These are phyloP conservation scores for Agrochola litura DNA, from an alignment of 2,888 invertebrate species.

Conservation along the genomic window DNA sequence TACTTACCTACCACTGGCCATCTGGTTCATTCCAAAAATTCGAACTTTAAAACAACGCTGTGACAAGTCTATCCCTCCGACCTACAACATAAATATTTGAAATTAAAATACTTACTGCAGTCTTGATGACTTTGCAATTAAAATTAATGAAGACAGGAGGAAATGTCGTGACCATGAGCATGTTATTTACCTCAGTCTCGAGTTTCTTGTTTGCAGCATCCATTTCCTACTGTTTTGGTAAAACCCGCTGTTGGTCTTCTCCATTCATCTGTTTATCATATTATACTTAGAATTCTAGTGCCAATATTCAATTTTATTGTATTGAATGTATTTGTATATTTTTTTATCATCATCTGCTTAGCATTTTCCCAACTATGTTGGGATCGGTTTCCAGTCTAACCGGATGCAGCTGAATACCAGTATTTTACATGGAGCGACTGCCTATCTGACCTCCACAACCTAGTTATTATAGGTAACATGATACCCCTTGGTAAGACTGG, in stretches of 20 bases:
- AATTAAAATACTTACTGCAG: neutral
- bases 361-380: too few species aligned
- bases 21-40: neutral
- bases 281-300: neutral
- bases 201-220: neutral
- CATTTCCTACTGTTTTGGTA: constrained; percentile 2
- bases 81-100: neutral
- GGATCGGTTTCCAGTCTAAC: too few species aligned
- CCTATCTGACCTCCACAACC: too few species aligned
- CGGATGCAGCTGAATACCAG: too few species aligned
- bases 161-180: constrained; percentile 10
- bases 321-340: too few species aligned
- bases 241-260: neutral
- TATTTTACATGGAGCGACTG: too few species aligned
- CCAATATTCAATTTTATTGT: neutral
- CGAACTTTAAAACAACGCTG: neutral
- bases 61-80: neutral
- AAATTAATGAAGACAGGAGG: neutral
- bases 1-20: too few species aligned
- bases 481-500: too few species aligned
- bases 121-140: constrained; percentile 20
- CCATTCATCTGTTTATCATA: neutral
- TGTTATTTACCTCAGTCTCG: neutral
- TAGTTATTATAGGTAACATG: too few species aligned
- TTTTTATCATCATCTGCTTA: too few species aligned